These are phyloP conservation scores for Gulo gulo DNA, from an alignment of 2,113 vertebrate genomes.

Conservation along the genomic window DNA sequence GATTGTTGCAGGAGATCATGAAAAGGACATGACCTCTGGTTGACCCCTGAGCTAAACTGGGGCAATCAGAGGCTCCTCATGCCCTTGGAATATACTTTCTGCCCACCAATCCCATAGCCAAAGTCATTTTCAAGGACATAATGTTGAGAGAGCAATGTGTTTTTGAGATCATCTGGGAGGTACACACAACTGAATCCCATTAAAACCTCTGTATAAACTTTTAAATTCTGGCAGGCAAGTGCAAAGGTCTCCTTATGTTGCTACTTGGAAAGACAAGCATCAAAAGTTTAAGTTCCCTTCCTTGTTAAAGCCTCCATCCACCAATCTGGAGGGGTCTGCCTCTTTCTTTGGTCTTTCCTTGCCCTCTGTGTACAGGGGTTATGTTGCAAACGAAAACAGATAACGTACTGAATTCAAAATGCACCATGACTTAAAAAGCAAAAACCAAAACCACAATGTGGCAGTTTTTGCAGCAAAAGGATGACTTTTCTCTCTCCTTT, in stretches of 20 bases:
- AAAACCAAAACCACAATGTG: not conserved
- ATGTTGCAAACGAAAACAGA: not conserved
- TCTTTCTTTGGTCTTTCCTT: not conserved
- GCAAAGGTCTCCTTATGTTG: not conserved
- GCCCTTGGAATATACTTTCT: not conserved
- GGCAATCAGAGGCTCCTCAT: not conserved
- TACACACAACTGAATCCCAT: not conserved
- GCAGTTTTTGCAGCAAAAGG: not conserved
- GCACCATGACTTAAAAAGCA: not conserved
- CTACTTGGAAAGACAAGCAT: not conserved
- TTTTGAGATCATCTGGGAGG: not conserved
- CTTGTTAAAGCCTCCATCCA: not conserved
- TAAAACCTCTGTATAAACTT: not conserved
- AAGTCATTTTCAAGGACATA: not conserved
- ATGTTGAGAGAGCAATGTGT: not conserved
- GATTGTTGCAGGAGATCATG: not conserved
- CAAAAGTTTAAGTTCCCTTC: not conserved
- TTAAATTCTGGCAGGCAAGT: not conserved
- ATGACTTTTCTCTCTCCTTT: conserved; percentile 24
- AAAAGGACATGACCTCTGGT: not conserved
- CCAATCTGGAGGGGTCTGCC: not conserved
- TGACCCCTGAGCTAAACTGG: not conserved
- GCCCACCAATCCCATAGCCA: not conserved
- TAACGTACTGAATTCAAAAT: not conserved
- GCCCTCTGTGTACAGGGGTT: not conserved